phyloP scores from a whole-genome alignment of 2,797 vertebrate species.

The Fratercula arctica region DNA sequence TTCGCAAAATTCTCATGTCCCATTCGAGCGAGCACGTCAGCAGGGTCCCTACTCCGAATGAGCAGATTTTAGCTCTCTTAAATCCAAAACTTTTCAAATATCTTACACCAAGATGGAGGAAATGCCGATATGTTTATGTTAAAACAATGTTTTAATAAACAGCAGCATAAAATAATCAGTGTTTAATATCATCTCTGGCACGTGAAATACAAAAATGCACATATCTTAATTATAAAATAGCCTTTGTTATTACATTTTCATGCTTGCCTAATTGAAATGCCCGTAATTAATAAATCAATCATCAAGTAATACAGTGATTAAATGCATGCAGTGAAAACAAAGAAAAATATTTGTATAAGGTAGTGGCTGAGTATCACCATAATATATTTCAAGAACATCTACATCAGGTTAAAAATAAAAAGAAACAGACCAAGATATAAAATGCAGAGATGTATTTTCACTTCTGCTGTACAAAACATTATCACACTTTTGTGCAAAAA shows the following conservation, averaged over 20 bases:
- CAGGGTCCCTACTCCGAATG: neutral
- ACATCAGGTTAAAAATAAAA: constrained; percentile 68
- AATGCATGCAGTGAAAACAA: constrained; percentile 79
- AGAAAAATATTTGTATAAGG: constrained; percentile 62
- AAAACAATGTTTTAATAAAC: constrained; percentile 79
- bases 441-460: constrained; percentile 82
- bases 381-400: constrained; percentile 72
- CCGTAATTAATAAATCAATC: constrained; percentile 75
- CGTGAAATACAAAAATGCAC: constrained; percentile 78
- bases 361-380: constrained; percentile 65
- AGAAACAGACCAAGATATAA: constrained; percentile 74
- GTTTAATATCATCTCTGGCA: constrained; percentile 81
- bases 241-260: constrained; percentile 74
- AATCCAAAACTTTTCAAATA: neutral
- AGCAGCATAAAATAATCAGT: constrained; percentile 81
- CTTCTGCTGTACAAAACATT: constrained; percentile 81
- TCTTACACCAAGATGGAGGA: constrained; percentile 39
- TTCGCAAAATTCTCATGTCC: neutral
- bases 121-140: neutral
- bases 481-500: constrained; percentile 81
- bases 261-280: constrained; percentile 77
- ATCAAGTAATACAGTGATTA: constrained; percentile 79
- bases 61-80: neutral
- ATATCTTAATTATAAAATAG: constrained; percentile 73
- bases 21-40: neutral